Evolutionary conservation across 2,113 vertebrate species (phyloP), one percentile per base, ranked within the genome.

Genomic region (Leucosticte australis): DNA sequence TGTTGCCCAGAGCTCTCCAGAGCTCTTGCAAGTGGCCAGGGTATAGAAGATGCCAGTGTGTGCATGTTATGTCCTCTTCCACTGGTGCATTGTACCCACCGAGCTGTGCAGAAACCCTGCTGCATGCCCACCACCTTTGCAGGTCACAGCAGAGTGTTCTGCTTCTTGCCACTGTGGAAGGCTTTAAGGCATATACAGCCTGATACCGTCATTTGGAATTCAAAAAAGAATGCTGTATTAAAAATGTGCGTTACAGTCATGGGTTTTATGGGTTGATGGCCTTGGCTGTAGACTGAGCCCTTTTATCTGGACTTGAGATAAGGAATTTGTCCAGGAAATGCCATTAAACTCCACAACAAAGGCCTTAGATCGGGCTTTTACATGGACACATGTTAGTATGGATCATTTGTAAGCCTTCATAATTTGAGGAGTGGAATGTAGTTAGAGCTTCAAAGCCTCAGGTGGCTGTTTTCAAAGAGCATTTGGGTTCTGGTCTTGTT

Each of bases 201-300:
- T 57, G 30, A 59, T 78, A 28, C 1, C 50, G 30, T 22, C 33
- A 39, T 41, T 18, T 62, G 44, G 68, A 88, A 68, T 41, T 28
- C 2, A 19, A 39, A 63, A 76, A 63, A 35, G 10, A 76, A 18
- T 11, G 7, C 8, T 55, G 5, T 35, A 42, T 76, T 86, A 37
- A 90, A 95, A 33, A 21, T 39, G 30, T 17, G 8, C 1, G 0
- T 59, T 76, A 16, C 37, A 26, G n/a, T 49, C 0, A 5, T 16
- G 33, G 3, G 2, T 53, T 81, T 73, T 67, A n/a, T 78, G 50
- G 41, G 22, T 37, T 52, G 21, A 13, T 71, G 71, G 26, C 26
- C 78, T 75, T 84, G 52, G 15, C 24, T 89, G 5, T 49, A 53
- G 41, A 18, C 42, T 7, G 17, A 56, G 33, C 14, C 4, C 7